Conservation (phyloP, 1,140 invertebrate species). For the Lepidurus packardi region DNA sequence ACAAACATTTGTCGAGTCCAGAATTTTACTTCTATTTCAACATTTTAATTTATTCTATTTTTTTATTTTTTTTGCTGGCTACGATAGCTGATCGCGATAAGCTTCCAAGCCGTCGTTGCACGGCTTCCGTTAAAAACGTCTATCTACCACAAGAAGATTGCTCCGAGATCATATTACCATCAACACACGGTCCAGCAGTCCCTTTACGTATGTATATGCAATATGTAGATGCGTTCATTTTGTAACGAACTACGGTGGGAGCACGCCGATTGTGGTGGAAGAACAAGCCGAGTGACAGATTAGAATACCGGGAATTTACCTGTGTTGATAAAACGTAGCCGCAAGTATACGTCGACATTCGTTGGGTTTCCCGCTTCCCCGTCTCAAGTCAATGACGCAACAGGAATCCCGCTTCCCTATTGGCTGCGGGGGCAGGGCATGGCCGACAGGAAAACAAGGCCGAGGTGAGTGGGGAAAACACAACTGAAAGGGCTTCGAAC, state of each 20-base stretch:
- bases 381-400: background rate
- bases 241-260: background rate
- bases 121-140: background rate
- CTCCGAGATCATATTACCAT: background rate
- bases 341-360: background rate
- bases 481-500: background rate
- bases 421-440: background rate
- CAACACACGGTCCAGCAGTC: background rate
- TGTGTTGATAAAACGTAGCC: background rate
- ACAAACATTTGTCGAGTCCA: background rate
- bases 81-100: too few species aligned
- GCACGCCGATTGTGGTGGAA: background rate
- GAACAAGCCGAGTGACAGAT: background rate
- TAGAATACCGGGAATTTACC: background rate
- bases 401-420: background rate
- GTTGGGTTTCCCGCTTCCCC: background rate
- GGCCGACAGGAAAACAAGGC: slow-evolving; percentile 9
- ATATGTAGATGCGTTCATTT: background rate
- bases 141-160: background rate
- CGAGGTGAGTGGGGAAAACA: background rate
- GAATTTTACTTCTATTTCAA: background rate
- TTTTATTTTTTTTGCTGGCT: background rate
- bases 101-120: background rate
- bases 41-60: background rate
- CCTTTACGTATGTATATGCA: background rate